Percentiles rank a stretch among this genome's conserved stretches.
phyloP scores from a whole-genome alignment of 64 coral and sea anemone genomes.

The Platygyra sinensis region DNA sequence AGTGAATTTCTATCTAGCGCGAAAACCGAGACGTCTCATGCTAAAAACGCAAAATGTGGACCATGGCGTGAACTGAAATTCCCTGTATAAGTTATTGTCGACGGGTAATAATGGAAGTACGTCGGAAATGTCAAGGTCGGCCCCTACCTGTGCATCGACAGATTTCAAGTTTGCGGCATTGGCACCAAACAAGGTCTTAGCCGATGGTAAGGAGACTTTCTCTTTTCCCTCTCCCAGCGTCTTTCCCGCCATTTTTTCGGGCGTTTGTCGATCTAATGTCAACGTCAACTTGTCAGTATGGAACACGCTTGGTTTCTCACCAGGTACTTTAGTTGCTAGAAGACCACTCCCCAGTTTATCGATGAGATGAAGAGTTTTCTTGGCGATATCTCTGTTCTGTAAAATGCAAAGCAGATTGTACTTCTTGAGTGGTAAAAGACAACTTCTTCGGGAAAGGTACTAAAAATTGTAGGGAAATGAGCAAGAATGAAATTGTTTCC shows the following conservation, averaged over 20 bases:
- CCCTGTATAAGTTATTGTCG: too few relatives aligned
- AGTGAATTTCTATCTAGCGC: too few relatives aligned
- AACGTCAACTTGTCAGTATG: slow-evolving; percentile 18
- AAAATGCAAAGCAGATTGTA: neutral
- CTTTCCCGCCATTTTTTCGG: slow-evolving; percentile 33
- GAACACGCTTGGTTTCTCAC: slow-evolving; percentile 49
- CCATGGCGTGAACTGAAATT: too few relatives aligned
- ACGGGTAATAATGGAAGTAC: too few relatives aligned
- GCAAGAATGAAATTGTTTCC: too few relatives aligned
- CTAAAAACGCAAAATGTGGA: too few relatives aligned
- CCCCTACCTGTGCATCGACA: slow-evolving; percentile 56
- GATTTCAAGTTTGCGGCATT: slow-evolving; percentile 7
- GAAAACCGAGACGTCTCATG: too few relatives aligned
- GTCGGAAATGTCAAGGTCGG: neutral
- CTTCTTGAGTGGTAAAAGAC: neutral
- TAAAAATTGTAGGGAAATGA: too few relatives aligned
- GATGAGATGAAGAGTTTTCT: slow-evolving; percentile 48
- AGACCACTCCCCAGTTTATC: slow-evolving; percentile 41
- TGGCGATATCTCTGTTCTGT: slow-evolving; percentile 30
- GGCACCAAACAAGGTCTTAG: slow-evolving; percentile 23
- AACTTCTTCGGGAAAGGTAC: too few relatives aligned
- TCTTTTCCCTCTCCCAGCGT: slow-evolving; percentile 31
- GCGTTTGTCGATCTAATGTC: slow-evolving; percentile 45
- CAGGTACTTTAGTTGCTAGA: slow-evolving; percentile 55
- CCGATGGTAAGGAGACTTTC: slow-evolving; percentile 49